Base-by-base conservation (phyloP, 2,113 vertebrate genomes). In the Etia nguti region DNA sequence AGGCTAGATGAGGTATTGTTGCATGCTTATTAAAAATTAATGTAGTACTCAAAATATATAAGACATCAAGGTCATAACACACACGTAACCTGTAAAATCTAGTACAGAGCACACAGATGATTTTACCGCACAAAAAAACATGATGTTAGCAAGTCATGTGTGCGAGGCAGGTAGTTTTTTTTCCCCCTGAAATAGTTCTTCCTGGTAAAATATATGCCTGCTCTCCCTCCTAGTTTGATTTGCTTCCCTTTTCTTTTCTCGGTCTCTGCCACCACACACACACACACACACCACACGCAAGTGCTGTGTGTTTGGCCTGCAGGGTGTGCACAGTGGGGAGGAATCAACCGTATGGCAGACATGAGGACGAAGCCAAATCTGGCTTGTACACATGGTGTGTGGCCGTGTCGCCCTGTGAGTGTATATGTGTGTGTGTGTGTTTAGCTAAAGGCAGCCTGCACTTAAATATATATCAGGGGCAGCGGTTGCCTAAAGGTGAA, bases 271-370 rank as follows among this genome's bases (percentile, higher is more conserved):
- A n/a, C 31, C 57, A 75, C 73, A 80, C 77, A 55, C 62, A 55
- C 86, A 81, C 24, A 55, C 85, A 79, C n/a, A 85, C 68, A 88
- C 70, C 22, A 29, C 75, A 82, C 26, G 12, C 36, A 88, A 91
- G 90, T n/a, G 80, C 86, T 82, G 95, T 88, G 92, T 94, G 90
- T 94, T 93, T 93, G 94, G 93, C 93, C 94, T 93, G 92, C 90
- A 93, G 94, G 91, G 91, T 90, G 89, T 90, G 88, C 92, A 93
- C 92, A 93, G 92, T 79, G 91, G 96, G 95, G 95, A 91, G 89
- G 91, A 91, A 92, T 90, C 92, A 92, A 88, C 95, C 95, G 94
- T 94, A 94, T 94, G 95, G 92, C 89, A 93, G 93, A 92, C 92
- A 93, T 81, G 85, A 89, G 88, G 89, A 89, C 57, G 38, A 85